A percentile compares a stretch with the other conserved stretches of the same genome.
Evolutionary conservation across 30 jellyfish, hydroid and myxozoan species (phyloP).

Genomic region (Pelagia noctiluca): DNA sequence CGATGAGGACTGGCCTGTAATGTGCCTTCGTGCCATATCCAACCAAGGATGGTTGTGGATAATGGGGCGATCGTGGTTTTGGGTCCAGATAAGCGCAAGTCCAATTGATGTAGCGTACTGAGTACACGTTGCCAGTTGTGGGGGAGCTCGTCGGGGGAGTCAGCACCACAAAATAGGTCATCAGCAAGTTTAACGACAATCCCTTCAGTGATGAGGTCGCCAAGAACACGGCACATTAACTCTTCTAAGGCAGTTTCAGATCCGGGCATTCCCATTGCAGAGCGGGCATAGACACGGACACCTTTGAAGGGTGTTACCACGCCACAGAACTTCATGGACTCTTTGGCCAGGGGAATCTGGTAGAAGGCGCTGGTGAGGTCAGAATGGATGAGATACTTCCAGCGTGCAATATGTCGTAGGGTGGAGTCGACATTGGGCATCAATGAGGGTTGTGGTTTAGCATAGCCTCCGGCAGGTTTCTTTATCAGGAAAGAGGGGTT

Average conservation of each 20-base stretch:
- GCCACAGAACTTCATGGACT: slow-evolving; percentile 71
- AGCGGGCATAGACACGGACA: slow-evolving; percentile 57
- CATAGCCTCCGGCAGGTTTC: slow-evolving; percentile 71
- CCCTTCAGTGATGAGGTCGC: slow-evolving; percentile 53
- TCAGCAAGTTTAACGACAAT: slow-evolving; percentile 62
- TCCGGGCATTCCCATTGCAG: slow-evolving; percentile 85
- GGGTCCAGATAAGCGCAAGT: slow-evolving; percentile 43
- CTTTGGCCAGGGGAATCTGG: slow-evolving; percentile 73
- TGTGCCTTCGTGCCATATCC: slow-evolving; percentile 69
- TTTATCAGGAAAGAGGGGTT: slow-evolving; percentile 77
- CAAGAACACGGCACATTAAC: slow-evolving; percentile 60
- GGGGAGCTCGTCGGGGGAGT: slow-evolving; percentile 24
- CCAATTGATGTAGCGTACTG: slow-evolving; percentile 1
- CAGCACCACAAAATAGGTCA: slow-evolving; percentile 66
- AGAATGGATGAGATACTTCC: slow-evolving; percentile 57
- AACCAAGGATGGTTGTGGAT: slow-evolving; percentile 72
- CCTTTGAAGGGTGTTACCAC: slow-evolving; percentile 79
- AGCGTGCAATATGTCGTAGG: slow-evolving; percentile 61
- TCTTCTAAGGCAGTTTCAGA: slow-evolving; percentile 79
- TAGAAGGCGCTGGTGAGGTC: slow-evolving; percentile 69
- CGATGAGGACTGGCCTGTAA: slow-evolving; percentile 57
- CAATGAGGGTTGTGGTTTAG: slow-evolving; percentile 76
- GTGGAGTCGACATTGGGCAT: slow-evolving; percentile 76
- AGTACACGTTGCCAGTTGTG: slow-evolving; percentile 49
- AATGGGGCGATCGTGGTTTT: slow-evolving; percentile 64